Evolutionary conservation across 2,888 invertebrate genomes (phyloP).

Genomic region (Stenchaetothrips biformis): DNA sequence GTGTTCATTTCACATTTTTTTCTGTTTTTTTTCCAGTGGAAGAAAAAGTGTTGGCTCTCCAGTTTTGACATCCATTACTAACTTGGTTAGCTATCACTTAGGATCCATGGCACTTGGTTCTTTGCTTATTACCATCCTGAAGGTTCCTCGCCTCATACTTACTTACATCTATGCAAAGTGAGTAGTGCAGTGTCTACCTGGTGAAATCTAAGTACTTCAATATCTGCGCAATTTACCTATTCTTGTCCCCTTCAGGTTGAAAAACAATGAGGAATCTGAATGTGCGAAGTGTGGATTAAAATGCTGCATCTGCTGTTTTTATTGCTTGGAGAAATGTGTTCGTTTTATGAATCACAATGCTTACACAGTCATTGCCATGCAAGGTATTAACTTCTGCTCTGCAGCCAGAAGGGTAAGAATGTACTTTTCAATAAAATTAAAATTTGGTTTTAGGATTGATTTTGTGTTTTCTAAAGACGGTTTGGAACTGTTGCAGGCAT

Average conservation of each 20-base stretch:
- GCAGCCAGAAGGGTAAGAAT: slow-evolving; percentile 75
- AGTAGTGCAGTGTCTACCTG: slow-evolving; percentile 44
- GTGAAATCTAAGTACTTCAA: background rate
- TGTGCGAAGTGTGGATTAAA: slow-evolving; percentile 65
- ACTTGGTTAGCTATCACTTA: slow-evolving; percentile 79
- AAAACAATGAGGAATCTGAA: slow-evolving; percentile 60
- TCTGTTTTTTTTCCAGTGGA: background rate
- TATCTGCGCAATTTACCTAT: background rate
- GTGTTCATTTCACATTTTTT: slow-evolving; percentile 12
- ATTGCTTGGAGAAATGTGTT: slow-evolving; percentile 85
- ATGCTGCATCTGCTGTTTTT: slow-evolving; percentile 85
- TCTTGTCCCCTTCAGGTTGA: slow-evolving; percentile 52
- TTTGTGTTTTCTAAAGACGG: slow-evolving; percentile 12
- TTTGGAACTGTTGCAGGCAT: slow-evolving; percentile 59
- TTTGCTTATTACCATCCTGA: slow-evolving; percentile 86
- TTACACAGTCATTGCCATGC: slow-evolving; percentile 89
- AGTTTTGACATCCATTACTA: slow-evolving; percentile 65
- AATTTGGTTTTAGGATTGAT: background rate
- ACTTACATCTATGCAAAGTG: slow-evolving; percentile 87
- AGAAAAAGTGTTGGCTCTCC: slow-evolving; percentile 53
- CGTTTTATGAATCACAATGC: slow-evolving; percentile 91
- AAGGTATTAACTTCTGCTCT: slow-evolving; percentile 84
- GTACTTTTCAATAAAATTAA: slow-evolving; percentile 14
- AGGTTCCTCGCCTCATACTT: slow-evolving; percentile 81
- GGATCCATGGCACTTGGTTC: slow-evolving; percentile 95